A percentile compares a stretch with the other conserved stretches of the same genome.
phyloP scores from a whole-genome alignment of 2,888 invertebrate genomes.

The Xanthia icteritia region DNA sequence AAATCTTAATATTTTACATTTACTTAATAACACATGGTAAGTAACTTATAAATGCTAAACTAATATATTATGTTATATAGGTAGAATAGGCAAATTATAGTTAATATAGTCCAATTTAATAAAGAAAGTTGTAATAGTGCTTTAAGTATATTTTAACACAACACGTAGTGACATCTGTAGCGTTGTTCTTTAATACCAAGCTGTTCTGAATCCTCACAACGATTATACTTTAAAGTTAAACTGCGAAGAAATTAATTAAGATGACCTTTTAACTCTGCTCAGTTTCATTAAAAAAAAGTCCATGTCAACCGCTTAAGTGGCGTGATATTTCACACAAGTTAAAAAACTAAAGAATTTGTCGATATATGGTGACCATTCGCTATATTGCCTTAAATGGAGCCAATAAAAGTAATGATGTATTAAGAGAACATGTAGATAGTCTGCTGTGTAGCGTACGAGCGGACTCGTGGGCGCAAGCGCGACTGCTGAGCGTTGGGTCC shows the following conservation, averaged over 20 bases:
- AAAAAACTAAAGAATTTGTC: slow-evolving; percentile 50
- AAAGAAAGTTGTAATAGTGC: slow-evolving; percentile 11
- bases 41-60: no score
- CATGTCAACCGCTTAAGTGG: slow-evolving; percentile 38
- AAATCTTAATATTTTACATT: neutral
- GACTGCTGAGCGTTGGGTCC: no score
- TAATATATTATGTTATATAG: no score
- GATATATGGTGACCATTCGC: slow-evolving; percentile 38
- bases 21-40: neutral
- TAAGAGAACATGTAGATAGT: slow-evolving; percentile 9
- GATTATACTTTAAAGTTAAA: slow-evolving; percentile 16
- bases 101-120: slow-evolving; percentile 1
- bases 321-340: slow-evolving; percentile 55
- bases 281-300: slow-evolving; percentile 21
- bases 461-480: no score
- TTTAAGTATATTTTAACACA: neutral
- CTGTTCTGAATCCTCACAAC: slow-evolving; percentile 32
- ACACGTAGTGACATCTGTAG: slow-evolving; percentile 35
- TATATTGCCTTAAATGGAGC: slow-evolving; percentile 48
- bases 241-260: slow-evolving; percentile 46
- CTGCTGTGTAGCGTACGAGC: neutral
- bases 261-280: slow-evolving; percentile 49
- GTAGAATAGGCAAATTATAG: no score
- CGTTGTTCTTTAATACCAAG: slow-evolving; percentile 34
- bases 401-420: slow-evolving; percentile 50